Conservation (phyloP, 2,113 vertebrate genomes). For the Sturnira hondurensis region DNA sequence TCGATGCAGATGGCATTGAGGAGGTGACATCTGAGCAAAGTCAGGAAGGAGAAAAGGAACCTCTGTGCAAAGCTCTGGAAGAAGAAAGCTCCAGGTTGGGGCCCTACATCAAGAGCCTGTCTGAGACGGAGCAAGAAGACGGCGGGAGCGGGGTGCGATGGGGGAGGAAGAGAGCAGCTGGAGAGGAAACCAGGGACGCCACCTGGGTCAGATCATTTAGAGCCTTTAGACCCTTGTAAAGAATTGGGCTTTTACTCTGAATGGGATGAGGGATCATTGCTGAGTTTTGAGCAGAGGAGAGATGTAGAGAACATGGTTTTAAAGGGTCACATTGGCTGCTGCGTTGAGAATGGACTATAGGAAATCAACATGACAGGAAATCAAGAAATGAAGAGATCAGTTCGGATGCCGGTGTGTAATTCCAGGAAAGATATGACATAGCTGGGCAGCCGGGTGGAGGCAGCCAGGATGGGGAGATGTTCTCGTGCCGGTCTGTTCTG, state of each 20-base stretch:
- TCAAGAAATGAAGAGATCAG: background rate
- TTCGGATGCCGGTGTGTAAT: background rate
- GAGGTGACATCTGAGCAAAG: background rate
- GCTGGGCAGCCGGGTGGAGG: background rate
- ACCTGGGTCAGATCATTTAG: background rate
- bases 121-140: background rate
- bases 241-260: background rate
- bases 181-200: background rate
- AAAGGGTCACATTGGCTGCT: too few relatives aligned
- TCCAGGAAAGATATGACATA: background rate
- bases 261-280: background rate
- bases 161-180: background rate
- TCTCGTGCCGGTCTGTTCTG: background rate
- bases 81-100: background rate
- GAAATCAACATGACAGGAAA: too few relatives aligned
- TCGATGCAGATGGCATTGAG: background rate
- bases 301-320: background rate
- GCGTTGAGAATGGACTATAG: background rate
- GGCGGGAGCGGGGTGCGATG: background rate
- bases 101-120: background rate
- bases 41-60: background rate
- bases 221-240: background rate
- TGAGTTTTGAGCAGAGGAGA: background rate
- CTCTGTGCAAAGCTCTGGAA: background rate
- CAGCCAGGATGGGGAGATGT: background rate